Percentiles rank a stretch among this genome's conserved stretches.
Conservation (phyloP, 2,113 vertebrate genomes). For the Channa argus region DNA sequence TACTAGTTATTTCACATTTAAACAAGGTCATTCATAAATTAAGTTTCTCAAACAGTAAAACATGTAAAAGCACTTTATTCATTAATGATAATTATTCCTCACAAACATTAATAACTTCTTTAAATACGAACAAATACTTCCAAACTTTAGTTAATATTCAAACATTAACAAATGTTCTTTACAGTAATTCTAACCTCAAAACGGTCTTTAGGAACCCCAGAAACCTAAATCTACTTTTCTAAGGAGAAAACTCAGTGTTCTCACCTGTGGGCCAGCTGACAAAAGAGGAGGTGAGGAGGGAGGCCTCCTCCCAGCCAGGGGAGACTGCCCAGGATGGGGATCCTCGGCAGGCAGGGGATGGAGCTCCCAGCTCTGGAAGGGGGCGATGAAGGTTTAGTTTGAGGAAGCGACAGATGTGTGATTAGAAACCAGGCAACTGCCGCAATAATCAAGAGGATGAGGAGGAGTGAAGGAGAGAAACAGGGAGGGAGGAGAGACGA, state of each 20-base stretch:
- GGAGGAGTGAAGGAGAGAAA: not conserved
- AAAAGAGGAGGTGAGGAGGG: conserved; percentile 79
- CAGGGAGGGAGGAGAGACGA: conserved; percentile 5
- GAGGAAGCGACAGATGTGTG: rapidly evolving
- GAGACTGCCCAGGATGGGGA: conserved; percentile 82
- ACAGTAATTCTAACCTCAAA: too few species aligned
- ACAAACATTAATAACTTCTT: too few species aligned
- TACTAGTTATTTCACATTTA: too few species aligned
- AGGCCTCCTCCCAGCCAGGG: conserved; percentile 73
- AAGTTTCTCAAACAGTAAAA: too few species aligned
- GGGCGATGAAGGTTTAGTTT: not conserved
- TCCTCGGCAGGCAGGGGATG: conserved; percentile 73
- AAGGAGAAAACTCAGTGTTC: not conserved
- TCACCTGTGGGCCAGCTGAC: conserved; percentile 65
- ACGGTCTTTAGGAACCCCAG: too few species aligned
- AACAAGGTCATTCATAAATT: too few species aligned
- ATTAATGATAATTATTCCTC: too few species aligned
- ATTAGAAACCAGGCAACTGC: not conserved
- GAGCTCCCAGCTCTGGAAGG: not conserved
- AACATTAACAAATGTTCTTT: too few species aligned
- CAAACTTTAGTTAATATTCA: too few species aligned
- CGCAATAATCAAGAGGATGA: rapidly evolving
- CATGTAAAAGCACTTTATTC: too few species aligned
- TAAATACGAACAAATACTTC: too few species aligned
- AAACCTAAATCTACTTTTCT: too few species aligned